phyloP scores from a whole-genome alignment of 2,888 invertebrate species.

The Sacculina carcini region DNA sequence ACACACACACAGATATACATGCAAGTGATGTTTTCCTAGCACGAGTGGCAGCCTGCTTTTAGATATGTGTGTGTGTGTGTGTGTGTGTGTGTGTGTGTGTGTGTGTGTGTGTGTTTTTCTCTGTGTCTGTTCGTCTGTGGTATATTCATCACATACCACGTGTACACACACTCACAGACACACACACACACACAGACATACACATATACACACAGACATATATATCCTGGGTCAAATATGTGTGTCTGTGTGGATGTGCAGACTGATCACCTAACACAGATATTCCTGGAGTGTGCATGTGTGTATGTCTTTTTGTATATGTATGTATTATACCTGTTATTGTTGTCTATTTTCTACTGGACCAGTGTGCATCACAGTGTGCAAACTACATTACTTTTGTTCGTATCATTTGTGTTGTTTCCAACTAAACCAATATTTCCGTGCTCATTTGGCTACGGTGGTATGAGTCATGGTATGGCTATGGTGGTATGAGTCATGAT shows the following conservation, averaged over 20 bases:
- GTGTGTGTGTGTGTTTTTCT: not conserved
- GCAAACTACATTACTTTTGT: too few species aligned
- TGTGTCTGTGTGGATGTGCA: not conserved
- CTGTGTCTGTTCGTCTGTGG: not conserved
- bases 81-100: not conserved
- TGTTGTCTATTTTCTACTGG: not conserved
- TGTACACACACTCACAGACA: not conserved
- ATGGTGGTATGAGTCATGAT: too few species aligned
- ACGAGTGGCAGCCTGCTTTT: not conserved
- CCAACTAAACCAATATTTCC: too few species aligned
- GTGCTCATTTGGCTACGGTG: too few species aligned
- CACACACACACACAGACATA: constrained; percentile 1
- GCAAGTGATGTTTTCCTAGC: not conserved
- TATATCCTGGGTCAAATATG: not conserved
- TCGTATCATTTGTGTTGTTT: too few species aligned
- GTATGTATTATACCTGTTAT: not conserved
- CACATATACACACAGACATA: not conserved
- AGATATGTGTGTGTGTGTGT: not conserved
- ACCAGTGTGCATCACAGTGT: too few species aligned
- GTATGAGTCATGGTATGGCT: too few species aligned
- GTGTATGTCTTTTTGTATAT: not conserved
- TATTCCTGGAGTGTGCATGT: not conserved
- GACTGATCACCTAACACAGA: not conserved
- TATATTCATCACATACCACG: not conserved
- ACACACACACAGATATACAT: not conserved